phyloP scores from a whole-genome alignment of 2,888 invertebrate genomes.

The Drosophila anceps region DNA sequence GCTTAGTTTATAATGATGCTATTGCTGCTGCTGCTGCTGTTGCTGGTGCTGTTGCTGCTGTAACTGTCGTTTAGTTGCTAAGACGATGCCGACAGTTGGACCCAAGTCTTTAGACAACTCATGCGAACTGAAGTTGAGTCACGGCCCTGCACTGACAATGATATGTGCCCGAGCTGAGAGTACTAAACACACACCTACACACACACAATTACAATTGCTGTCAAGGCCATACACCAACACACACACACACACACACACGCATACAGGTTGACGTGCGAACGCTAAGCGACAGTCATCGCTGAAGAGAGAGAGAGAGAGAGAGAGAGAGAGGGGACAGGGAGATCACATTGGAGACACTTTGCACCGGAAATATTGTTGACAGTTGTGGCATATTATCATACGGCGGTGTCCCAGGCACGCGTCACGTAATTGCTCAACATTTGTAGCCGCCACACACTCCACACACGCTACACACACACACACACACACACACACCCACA shows the following conservation, averaged over 20 bases:
- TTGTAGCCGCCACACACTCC: constrained; percentile 27
- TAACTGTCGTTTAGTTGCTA: constrained; percentile 75
- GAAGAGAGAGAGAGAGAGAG: background rate
- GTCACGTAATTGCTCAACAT: constrained; percentile 58
- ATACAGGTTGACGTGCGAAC: constrained; percentile 23
- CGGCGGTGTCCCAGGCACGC: constrained; percentile 47
- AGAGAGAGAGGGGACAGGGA: background rate
- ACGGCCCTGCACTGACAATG: constrained; percentile 73
- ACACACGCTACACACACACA: background rate
- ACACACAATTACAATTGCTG: constrained; percentile 7
- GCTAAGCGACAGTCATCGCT: background rate
- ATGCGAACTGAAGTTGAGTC: constrained; percentile 74
- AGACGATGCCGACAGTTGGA: constrained; percentile 77
- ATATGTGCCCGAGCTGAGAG: constrained; percentile 66
- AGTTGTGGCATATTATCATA: constrained; percentile 82
- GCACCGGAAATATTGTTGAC: constrained; percentile 79
- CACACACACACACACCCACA: background rate
- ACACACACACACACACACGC: background rate
- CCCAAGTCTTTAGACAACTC: constrained; percentile 78
- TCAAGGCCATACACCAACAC: constrained; percentile 16
- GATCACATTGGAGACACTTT: constrained; percentile 24
- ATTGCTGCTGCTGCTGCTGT: constrained; percentile 18
- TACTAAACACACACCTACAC: constrained; percentile 13
- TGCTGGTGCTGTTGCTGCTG: constrained; percentile 7
- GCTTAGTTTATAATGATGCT: constrained; percentile 74